Evolutionary conservation across 2,797 vertebrate species (phyloP), one percentile per base, ranked within the genome.

Genomic region (Hippoglossus hippoglossus): DNA sequence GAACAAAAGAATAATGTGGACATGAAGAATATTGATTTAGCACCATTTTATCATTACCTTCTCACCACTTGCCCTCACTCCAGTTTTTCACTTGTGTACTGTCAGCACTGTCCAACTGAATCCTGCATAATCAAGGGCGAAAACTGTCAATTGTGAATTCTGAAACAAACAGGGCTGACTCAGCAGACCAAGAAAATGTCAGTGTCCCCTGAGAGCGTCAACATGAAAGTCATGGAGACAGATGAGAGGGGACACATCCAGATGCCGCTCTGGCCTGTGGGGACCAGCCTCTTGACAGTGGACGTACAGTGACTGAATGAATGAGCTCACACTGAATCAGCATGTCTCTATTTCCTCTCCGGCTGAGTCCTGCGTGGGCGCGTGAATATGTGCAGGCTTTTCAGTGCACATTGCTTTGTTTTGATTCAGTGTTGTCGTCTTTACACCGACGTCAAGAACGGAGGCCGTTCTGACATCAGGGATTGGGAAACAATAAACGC

Each of bases 321-420:
- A 82, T 89, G 87, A 87, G 83, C 82, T 87, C 87, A 80, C 81
- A 64, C 63, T 60, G 81, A 82, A 86, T 91, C 76, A 69, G 67
- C 70, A 28, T 60, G 55, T 57, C 50, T 65, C 21, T 39, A 31
- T 77, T 85, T 83, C 44, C 44, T 62, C 81, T 83, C 85, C 67
- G 58, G 83, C 77, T 73, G 75, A 49, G 47, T 60, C 70, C 50
- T 82, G 73, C 4, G 79, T 75, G 69, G 78, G 80, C 24, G 76
- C 87, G 62, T 54, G 49, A 51, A 74, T 76, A 77, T 25, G 44
- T 72, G 75, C 68, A 71, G 66, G 24, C 71, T 79, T 63, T 79
- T 77, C 73, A 84, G 47, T 49, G 19, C 47, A 49, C 18, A 5
- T 49, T 5, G 1, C 12, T 39, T 39, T 13, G 12, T 39, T 39